Percentiles rank a stretch among this genome's conserved stretches.
Conservation (phyloP, 2,797 vertebrate genomes). For the Caiman crocodilus region DNA sequence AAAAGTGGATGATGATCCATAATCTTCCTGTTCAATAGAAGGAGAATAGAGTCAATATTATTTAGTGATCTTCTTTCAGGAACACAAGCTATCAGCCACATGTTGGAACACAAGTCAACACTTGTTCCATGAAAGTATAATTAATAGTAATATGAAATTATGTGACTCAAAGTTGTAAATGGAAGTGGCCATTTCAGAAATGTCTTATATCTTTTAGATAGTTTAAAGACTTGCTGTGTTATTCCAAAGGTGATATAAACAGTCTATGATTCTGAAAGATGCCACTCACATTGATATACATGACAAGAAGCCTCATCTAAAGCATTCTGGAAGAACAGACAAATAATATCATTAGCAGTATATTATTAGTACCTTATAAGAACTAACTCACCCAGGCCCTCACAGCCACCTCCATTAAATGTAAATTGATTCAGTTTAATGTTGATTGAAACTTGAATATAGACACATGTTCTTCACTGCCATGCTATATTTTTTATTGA, state of each 20-base stretch:
- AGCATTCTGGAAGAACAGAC: conserved; percentile 25
- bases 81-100: background rate
- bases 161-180: background rate
- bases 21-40: background rate
- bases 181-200: background rate
- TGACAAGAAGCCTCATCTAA: conserved; percentile 40
- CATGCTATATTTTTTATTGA: conserved; percentile 23
- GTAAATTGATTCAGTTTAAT: conserved; percentile 49
- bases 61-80: background rate
- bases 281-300: background rate
- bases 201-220: background rate
- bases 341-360: conserved; percentile 39
- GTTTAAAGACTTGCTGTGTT: conserved; percentile 9
- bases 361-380: conserved; percentile 45
- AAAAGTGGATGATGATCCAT: background rate
- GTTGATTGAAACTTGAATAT: conserved; percentile 53
- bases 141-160: background rate
- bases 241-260: conserved; percentile 48
- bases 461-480: conserved; percentile 21
- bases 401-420: conserved; percentile 21
- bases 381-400: conserved; percentile 31
- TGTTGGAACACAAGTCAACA: background rate
- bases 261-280: conserved; percentile 51
- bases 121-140: background rate
- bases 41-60: background rate